These are phyloP conservation scores for Plectropomus leopardus DNA, from an alignment of 2,113 vertebrate genomes.

Conservation along the genomic window DNA sequence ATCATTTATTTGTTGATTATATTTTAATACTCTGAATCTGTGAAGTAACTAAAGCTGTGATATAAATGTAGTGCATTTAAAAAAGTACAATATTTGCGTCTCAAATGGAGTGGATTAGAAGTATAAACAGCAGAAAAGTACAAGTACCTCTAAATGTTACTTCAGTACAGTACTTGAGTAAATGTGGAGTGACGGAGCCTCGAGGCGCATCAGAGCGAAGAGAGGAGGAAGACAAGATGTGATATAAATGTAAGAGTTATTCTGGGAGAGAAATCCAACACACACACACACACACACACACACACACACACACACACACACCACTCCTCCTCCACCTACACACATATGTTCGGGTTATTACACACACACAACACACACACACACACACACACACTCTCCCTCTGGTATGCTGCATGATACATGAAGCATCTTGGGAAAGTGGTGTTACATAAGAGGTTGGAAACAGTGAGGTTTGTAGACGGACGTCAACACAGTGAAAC, in stretches of 20 bases:
- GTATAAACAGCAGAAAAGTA: too few species aligned
- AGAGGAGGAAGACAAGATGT: conserved; percentile 21
- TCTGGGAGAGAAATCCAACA: conserved; percentile 19
- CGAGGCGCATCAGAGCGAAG: neutral
- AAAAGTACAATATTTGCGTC: too few species aligned
- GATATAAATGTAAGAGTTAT: conserved; percentile 8
- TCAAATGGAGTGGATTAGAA: too few species aligned
- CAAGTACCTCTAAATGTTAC: too few species aligned
- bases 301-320: too few species aligned
- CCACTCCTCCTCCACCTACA: conserved; percentile 21
- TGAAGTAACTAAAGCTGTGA: too few species aligned
- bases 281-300: neutral
- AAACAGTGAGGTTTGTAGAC: conserved; percentile 7
- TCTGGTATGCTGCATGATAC: conserved; percentile 11
- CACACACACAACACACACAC: conserved; percentile 1
- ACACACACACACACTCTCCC: neutral
- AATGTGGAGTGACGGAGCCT: neutral
- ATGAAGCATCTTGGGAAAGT: conserved; percentile 23
- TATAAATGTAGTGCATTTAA: too few species aligned
- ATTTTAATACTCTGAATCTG: too few species aligned
- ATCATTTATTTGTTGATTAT: too few species aligned
- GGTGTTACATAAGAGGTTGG: conserved; percentile 35
- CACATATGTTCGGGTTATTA: neutral
- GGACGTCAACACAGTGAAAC: conserved; percentile 4
- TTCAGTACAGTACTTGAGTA: too few species aligned